A percentile compares a stretch with the other conserved stretches of the same genome.
phyloP scores from a whole-genome alignment of 2,797 vertebrate species.

The Acanthurus leucopareius region DNA sequence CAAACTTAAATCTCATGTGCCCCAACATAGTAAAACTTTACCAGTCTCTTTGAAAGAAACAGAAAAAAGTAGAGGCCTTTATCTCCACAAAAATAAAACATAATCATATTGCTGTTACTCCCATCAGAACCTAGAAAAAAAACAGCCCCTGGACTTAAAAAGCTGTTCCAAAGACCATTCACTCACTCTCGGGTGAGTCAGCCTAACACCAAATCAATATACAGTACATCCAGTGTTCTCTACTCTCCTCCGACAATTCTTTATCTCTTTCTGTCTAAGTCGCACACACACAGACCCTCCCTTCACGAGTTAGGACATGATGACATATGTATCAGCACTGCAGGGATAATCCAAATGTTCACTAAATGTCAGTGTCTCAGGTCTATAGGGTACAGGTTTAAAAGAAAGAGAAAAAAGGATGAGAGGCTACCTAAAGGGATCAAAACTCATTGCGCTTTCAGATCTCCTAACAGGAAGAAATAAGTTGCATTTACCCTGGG shows the following conservation, averaged over 20 bases:
- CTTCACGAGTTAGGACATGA: conserved; percentile 34
- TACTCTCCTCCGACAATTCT: conserved; percentile 54
- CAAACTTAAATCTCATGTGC: conserved; percentile 20
- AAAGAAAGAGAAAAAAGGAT: conserved; percentile 53
- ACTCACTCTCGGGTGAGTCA: conserved; percentile 70
- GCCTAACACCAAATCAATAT: conserved; percentile 73
- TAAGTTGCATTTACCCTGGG: conserved; percentile 56
- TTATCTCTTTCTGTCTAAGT: conserved; percentile 47
- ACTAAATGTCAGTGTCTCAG: conserved; percentile 58
- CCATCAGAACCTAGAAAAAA: conserved; percentile 50
- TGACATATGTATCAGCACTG: conserved; percentile 59
- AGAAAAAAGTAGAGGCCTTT: conserved; percentile 56
- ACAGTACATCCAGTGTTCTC: conserved; percentile 57
- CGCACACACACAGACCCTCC: conserved; percentile 14
- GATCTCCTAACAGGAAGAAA: conserved; percentile 63
- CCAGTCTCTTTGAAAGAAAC: conserved; percentile 53
- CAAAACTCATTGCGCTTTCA: conserved; percentile 56
- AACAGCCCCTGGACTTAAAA: conserved; percentile 60
- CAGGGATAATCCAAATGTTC: conserved; percentile 64
- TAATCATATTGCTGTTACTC: conserved; percentile 44
- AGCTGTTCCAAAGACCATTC: conserved; percentile 54
- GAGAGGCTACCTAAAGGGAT: conserved; percentile 52
- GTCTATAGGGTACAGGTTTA: conserved; percentile 50
- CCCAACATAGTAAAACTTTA: conserved; percentile 17
- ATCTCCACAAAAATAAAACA: conserved; percentile 52